Percentiles rank a stretch among this genome's conserved stretches.
Evolutionary conservation across 2,113 vertebrate species (phyloP).

Genomic region (Hassar affinis): DNA sequence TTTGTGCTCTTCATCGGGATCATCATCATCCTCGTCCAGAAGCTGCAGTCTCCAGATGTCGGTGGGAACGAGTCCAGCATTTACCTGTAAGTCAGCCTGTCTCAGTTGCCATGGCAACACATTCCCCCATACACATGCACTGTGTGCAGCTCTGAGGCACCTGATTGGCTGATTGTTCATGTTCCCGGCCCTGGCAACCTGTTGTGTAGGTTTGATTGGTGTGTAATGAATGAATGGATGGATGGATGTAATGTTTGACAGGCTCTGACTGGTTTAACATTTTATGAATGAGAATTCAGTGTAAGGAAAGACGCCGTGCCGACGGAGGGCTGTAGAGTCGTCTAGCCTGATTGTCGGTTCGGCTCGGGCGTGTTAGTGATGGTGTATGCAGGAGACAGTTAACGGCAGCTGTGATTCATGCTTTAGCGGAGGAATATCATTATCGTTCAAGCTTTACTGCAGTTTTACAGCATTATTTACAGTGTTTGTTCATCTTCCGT

Average conservation of each 20-base stretch:
- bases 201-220: slow-evolving; percentile 23
- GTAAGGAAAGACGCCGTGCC: neutral
- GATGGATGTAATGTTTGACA: neutral
- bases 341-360: neutral
- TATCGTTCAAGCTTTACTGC: neutral
- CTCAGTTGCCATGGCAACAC: slow-evolving; percentile 41
- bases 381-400: neutral
- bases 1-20: slow-evolving; percentile 96
- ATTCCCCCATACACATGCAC: slow-evolving; percentile 1
- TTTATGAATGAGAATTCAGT: neutral
- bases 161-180: slow-evolving; percentile 23
- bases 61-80: slow-evolving; percentile 98
- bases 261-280: neutral
- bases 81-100: slow-evolving; percentile 88
- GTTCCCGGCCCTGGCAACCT: slow-evolving; percentile 1
- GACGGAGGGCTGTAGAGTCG: neutral
- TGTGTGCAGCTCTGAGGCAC: neutral
- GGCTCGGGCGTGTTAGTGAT: neutral
- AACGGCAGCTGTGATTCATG: neutral
- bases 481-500: neutral
- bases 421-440: neutral
- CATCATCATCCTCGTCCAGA: slow-evolving; percentile 97
- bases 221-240: neutral
- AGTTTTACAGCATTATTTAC: neutral
- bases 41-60: slow-evolving; percentile 95